Conservation (phyloP, 2,797 vertebrate genomes). For the Microctenopoma stevenorrisi region DNA sequence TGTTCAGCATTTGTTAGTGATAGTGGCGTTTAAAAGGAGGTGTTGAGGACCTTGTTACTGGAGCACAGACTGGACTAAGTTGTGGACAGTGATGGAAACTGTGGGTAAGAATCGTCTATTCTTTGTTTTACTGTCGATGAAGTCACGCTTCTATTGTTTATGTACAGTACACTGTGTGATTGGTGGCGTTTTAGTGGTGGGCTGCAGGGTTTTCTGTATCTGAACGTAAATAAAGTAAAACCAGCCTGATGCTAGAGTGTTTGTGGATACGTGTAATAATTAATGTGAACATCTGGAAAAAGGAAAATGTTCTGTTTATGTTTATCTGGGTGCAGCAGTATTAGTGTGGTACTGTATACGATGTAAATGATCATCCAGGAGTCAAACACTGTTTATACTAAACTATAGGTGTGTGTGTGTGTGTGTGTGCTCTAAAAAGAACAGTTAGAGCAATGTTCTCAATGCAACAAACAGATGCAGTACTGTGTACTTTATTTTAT, state of each 20-base stretch:
- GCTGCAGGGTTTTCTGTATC: background rate
- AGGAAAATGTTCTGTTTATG: background rate
- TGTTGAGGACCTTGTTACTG: background rate
- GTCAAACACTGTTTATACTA: background rate
- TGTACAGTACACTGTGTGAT: background rate
- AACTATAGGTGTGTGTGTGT: background rate
- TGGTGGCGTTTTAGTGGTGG: background rate
- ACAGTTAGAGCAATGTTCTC: background rate
- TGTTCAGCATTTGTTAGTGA: background rate
- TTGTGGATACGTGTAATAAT: background rate
- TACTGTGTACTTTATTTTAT: background rate
- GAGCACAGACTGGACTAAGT: constrained; percentile 5
- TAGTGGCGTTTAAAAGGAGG: background rate
- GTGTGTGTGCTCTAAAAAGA: background rate
- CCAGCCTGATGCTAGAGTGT: background rate
- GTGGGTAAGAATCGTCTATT: constrained; percentile 65
- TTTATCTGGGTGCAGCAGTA: background rate
- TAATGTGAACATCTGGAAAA: background rate
- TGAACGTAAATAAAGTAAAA: background rate
- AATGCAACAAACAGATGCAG: background rate
- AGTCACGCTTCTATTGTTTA: background rate
- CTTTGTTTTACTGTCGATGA: background rate
- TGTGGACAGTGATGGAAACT: constrained; percentile 63
- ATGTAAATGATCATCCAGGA: background rate
- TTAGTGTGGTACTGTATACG: background rate